phyloP scores from a whole-genome alignment of 2,113 vertebrate genomes.

The Crotalus tigris region DNA sequence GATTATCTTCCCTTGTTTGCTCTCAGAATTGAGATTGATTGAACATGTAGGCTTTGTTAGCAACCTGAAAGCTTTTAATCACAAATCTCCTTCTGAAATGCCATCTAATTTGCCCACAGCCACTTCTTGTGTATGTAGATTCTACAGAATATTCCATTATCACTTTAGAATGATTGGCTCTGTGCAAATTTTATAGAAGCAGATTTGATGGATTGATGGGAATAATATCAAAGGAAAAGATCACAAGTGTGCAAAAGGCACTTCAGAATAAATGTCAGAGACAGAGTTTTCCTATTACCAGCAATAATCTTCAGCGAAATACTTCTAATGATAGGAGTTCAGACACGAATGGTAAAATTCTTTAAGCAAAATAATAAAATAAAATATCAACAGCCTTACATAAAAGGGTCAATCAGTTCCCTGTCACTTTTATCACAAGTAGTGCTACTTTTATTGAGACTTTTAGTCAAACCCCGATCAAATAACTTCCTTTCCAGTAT shows the following conservation, averaged over 20 bases:
- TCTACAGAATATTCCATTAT: background rate
- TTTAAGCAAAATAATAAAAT: background rate
- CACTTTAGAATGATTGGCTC: background rate
- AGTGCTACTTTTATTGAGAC: background rate
- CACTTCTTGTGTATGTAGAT: background rate
- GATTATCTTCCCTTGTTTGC: background rate
- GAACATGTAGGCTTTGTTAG: background rate
- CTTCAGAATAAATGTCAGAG: background rate
- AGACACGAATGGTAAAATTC: background rate
- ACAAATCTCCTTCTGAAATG: background rate
- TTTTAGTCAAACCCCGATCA: background rate
- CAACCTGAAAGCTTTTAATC: background rate
- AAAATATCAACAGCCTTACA: background rate
- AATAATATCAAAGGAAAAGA: background rate
- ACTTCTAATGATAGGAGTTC: background rate
- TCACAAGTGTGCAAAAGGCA: background rate
- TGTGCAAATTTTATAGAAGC: background rate
- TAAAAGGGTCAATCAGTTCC: background rate
- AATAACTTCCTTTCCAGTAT: background rate
- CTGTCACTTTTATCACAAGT: background rate
- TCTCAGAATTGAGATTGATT: background rate
- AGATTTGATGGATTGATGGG: background rate
- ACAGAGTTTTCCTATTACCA: background rate
- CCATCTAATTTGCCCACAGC: background rate
- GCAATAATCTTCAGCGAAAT: background rate